These are phyloP conservation scores for Coracopsis vasa DNA, from an alignment of 2,113 vertebrate species.

Conservation along the genomic window DNA sequence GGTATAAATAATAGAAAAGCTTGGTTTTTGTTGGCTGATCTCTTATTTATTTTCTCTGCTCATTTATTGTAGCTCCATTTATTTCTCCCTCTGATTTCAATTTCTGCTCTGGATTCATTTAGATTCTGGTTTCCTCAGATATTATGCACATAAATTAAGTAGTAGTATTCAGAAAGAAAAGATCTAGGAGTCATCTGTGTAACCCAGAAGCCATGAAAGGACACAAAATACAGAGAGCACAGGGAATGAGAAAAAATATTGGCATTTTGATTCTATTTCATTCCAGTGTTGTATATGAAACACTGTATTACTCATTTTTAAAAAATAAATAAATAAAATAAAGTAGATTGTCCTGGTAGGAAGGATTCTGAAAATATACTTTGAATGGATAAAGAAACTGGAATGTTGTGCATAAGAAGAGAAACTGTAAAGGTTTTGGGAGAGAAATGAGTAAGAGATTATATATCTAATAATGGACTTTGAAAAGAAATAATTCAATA, in stretches of 20 bases:
- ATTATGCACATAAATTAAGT: conserved; percentile 42
- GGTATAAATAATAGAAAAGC: conserved; percentile 21
- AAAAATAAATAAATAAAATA: not conserved
- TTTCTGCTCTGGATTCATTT: conserved; percentile 34
- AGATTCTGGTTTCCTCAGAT: conserved; percentile 7
- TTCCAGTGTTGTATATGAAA: conserved; percentile 2
- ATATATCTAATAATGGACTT: not conserved
- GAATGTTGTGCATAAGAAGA: not conserved
- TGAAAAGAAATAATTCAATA: not conserved
- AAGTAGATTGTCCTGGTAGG: not conserved
- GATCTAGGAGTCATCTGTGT: not conserved
- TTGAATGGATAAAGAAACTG: not conserved
- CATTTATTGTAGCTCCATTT: not conserved
- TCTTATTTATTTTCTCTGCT: not conserved
- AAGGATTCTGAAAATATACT: not conserved
- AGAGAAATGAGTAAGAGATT: not conserved
- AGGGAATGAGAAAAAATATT: not conserved
- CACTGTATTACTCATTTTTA: not conserved
- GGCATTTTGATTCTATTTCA: conserved; percentile 15
- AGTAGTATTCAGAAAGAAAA: not conserved
- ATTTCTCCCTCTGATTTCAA: conserved; percentile 26
- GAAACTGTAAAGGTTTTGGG: not conserved
- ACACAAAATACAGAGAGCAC: not conserved
- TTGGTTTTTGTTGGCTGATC: not conserved
- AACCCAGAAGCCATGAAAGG: not conserved